These are phyloP conservation scores for Oostethus manadensis DNA, from an alignment of 2,113 vertebrate genomes.

Conservation along the genomic window DNA sequence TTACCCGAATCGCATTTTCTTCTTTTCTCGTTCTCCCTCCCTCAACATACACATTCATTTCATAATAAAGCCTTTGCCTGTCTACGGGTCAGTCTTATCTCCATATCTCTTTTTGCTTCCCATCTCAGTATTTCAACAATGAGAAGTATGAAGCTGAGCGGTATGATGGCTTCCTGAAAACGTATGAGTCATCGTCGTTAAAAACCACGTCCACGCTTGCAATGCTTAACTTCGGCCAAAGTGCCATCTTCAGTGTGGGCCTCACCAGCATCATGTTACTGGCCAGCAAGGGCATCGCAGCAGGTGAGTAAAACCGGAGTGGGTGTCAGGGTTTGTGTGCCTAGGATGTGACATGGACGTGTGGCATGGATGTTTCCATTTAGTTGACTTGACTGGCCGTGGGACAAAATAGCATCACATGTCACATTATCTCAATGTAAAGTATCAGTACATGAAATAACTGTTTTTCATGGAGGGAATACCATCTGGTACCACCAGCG, in stretches of 20 bases:
- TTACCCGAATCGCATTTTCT: slow-evolving; percentile 46
- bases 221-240: slow-evolving; percentile 96
- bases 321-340: too few species aligned
- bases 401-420: too few species aligned
- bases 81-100: slow-evolving; percentile 15
- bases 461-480: too few species aligned
- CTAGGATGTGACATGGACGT: too few species aligned
- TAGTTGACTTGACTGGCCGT: too few species aligned
- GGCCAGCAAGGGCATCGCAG: slow-evolving; percentile 89
- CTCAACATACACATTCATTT: slow-evolving; percentile 10
- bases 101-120: slow-evolving; percentile 11
- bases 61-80: slow-evolving; percentile 18
- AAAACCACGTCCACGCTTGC: slow-evolving; percentile 94
- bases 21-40: slow-evolving; percentile 21
- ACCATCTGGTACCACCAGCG: too few species aligned
- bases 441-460: too few species aligned
- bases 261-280: slow-evolving; percentile 91
- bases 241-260: slow-evolving; percentile 87
- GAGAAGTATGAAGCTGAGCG: slow-evolving; percentile 92
- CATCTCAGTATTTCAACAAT: slow-evolving; percentile 93
- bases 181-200: slow-evolving; percentile 86
- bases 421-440: too few species aligned
- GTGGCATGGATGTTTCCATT: too few species aligned
- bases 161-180: slow-evolving; percentile 88
- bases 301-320: slow-evolving; percentile 73